phyloP scores from a whole-genome alignment of 2,113 vertebrate genomes.

The Bubo scandiacus region DNA sequence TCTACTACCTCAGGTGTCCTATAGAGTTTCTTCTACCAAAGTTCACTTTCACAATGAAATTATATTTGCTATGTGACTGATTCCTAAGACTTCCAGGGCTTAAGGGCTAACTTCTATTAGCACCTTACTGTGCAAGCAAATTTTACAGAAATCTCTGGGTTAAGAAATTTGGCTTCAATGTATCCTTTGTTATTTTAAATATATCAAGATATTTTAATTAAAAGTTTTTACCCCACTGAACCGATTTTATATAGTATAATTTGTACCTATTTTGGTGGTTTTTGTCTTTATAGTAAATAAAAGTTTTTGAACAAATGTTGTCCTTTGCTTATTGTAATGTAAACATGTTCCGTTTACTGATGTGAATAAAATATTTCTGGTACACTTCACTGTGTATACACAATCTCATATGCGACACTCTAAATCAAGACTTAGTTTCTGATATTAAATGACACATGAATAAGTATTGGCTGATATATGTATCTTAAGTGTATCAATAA shows the following conservation, averaged over 20 bases:
- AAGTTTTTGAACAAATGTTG: slow-evolving; percentile 81
- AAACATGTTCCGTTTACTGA: background rate
- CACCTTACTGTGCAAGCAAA: slow-evolving; percentile 91
- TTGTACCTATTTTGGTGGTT: slow-evolving; percentile 89
- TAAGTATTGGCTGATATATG: background rate
- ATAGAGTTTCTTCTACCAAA: slow-evolving; percentile 95
- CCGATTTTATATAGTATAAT: slow-evolving; percentile 92
- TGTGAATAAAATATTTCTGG: background rate
- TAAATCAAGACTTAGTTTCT: background rate
- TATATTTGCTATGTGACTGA: slow-evolving; percentile 85
- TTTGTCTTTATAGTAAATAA: slow-evolving; percentile 94
- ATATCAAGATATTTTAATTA: slow-evolving; percentile 92
- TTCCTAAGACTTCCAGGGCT: slow-evolving; percentile 91
- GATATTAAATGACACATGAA: background rate
- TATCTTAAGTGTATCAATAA: background rate
- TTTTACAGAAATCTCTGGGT: slow-evolving; percentile 86
- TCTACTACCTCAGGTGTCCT: slow-evolving; percentile 96
- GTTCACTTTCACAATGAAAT: slow-evolving; percentile 89
- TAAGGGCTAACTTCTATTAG: slow-evolving; percentile 91
- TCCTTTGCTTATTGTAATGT: background rate
- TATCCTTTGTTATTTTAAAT: slow-evolving; percentile 91
- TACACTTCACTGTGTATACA: background rate
- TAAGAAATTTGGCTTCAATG: slow-evolving; percentile 89
- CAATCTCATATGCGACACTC: background rate
- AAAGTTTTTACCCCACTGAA: slow-evolving; percentile 91